Evolutionary conservation across 1,140 invertebrate genomes (phyloP).

Genomic region (Psix sp.): DNA sequence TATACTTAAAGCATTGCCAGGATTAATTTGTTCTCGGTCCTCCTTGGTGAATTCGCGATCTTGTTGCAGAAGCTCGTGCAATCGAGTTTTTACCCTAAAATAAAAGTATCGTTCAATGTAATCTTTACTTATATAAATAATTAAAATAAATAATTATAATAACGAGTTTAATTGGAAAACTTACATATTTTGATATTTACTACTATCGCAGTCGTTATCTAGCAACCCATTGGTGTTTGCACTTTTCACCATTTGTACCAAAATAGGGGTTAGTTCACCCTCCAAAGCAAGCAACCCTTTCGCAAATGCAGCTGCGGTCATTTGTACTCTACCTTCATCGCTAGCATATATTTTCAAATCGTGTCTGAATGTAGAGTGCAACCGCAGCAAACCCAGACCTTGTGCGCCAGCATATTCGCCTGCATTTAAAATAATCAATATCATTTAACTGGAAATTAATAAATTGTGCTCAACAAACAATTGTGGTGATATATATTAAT

Average conservation of each 20-base stretch:
- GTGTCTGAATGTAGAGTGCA: conserved; percentile 99
- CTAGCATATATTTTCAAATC: conserved; percentile 99
- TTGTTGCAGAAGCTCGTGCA: conserved; percentile 95
- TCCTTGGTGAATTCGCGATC: conserved; percentile 92
- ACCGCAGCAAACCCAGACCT: conserved; percentile 92
- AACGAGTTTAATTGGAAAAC: conserved; percentile 60
- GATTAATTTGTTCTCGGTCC: conserved; percentile 92
- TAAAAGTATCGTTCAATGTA: not conserved
- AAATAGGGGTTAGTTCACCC: conserved; percentile 98
- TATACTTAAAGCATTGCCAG: conserved; percentile 91
- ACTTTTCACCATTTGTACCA: conserved; percentile 99
- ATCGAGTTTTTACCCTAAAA: conserved; percentile 92
- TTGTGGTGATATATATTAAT: too few species aligned
- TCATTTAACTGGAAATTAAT: too few species aligned
- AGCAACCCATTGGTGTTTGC: conserved; percentile 98
- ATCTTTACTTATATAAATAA: not conserved
- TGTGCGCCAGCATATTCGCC: conserved; percentile 93
- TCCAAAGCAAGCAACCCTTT: conserved; percentile 98
- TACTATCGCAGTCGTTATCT: conserved; percentile 98
- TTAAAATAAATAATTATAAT: conserved; percentile 1
- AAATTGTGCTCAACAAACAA: too few species aligned
- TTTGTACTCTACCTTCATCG: conserved; percentile 99
- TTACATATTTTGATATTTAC: conserved; percentile 96
- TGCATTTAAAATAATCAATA: conserved; percentile 76
- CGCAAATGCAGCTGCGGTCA: conserved; percentile 99